Evolutionary conservation across 2,797 vertebrate species (phyloP), one percentile per base, ranked within the genome.

Genomic region (Cryptoblepharus egeriae): DNA sequence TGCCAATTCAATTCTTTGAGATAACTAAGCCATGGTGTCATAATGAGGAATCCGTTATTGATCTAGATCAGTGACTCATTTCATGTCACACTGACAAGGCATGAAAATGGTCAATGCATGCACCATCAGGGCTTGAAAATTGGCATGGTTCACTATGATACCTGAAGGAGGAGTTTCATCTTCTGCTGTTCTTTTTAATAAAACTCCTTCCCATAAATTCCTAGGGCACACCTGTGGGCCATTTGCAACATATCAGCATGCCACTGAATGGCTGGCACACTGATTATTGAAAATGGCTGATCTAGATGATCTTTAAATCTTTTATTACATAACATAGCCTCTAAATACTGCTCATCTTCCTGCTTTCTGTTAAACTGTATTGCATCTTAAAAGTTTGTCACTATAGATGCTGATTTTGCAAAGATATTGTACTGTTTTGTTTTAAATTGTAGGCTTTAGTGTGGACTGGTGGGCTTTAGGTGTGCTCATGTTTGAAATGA

Each of bases 401-500:
- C 22, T 45, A 28, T n/a, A 35, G 22, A 9, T 71, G 68, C 78
- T 75, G 69, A 7, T 32, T 87, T 42, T 57, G 61, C 2, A 61
- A 16, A 61, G 18, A 20, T n/a, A 67, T 37, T 75, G 22, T 63
- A 45, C 0, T 77, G 1, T 71, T 71, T 81, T 69, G 37, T 28
- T 80, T 49, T 74, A 42, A 75, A 80, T 88, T 81, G 89, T 78
- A 99, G 98, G 98, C 58, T 99, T 99, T 93, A 99, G 98, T 0
- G 99, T 99, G 67, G 98, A 99, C 94, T 99, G 99, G 98, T 99
- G 98, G 98, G 98, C 98, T 1, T 96, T 99, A 24, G 97, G 99
- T 1, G 98, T 99, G 49, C 96, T 99, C 20, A 99, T 99, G 99
- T 99, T 99, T 84, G 99, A 99, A 94, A 99, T 99, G 98, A 99